phyloP scores from a whole-genome alignment of 92 coral and sea anemone species.

The Porites divaricata region DNA sequence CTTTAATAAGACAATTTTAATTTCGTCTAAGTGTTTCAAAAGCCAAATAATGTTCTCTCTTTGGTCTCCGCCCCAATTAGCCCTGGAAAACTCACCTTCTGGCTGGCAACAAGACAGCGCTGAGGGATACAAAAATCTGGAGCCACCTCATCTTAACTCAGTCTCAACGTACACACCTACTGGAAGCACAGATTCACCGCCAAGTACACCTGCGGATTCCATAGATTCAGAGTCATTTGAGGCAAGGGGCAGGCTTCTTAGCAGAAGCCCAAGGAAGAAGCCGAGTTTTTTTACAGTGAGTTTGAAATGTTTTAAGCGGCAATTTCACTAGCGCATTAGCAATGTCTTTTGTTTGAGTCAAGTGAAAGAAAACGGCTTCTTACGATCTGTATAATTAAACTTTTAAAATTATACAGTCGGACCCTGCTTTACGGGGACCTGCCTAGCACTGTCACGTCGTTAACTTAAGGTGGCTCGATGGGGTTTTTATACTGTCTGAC shows the following conservation, averaged over 20 bases:
- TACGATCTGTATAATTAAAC: too few species aligned
- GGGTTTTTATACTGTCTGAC: too few species aligned
- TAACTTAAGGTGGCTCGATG: too few species aligned
- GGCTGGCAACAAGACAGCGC: slow-evolving; percentile 51
- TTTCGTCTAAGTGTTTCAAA: too few species aligned
- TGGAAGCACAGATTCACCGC: slow-evolving; percentile 42
- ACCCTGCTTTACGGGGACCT: too few species aligned
- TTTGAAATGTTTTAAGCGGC: background rate
- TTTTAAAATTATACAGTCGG: too few species aligned
- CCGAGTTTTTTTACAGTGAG: slow-evolving; percentile 85
- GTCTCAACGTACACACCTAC: slow-evolving; percentile 53
- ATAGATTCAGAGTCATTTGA: slow-evolving; percentile 67
- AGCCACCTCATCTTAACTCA: slow-evolving; percentile 55
- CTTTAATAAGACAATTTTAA: too few species aligned
- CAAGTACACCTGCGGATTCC: slow-evolving; percentile 61
- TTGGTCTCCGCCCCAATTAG: background rate
- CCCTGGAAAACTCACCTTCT: background rate
- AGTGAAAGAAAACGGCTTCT: too few species aligned
- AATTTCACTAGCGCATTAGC: background rate
- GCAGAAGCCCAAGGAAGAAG: slow-evolving; percentile 87
- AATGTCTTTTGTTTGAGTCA: too few species aligned
- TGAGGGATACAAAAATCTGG: slow-evolving; percentile 29
- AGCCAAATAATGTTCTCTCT: too few species aligned
- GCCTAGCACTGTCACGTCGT: too few species aligned
- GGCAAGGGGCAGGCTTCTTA: slow-evolving; percentile 85